These are phyloP conservation scores for silkworm (Bombyx mori) DNA, from an alignment of 1,140 invertebrate species.

Conservation along the genomic window DNA sequence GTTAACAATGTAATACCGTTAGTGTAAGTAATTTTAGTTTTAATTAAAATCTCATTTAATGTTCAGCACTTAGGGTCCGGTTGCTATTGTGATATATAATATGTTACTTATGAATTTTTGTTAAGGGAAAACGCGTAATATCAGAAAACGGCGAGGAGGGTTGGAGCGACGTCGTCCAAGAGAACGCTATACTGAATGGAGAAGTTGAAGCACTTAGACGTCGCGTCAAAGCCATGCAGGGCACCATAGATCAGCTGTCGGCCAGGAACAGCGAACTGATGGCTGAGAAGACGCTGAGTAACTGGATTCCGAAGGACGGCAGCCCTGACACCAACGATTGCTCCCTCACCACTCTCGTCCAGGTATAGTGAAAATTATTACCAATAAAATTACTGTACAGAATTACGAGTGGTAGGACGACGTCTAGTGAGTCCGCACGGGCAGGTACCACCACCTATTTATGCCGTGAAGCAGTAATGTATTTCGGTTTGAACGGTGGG, in stretches of 20 bases:
- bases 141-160: constrained; percentile 88
- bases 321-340: constrained; percentile 55
- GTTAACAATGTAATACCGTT: too few relatives aligned
- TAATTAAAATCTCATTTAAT: too few relatives aligned
- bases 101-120: background rate
- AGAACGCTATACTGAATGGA: constrained; percentile 93
- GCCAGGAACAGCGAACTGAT: constrained; percentile 85
- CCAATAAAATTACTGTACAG: too few relatives aligned
- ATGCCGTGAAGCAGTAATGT: too few relatives aligned
- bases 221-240: constrained; percentile 92
- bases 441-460: too few relatives aligned
- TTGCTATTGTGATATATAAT: too few relatives aligned
- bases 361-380: constrained; percentile 20
- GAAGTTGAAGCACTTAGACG: constrained; percentile 91
- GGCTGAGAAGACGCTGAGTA: constrained; percentile 82
- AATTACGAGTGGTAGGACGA: too few relatives aligned
- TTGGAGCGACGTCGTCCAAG: constrained; percentile 95
- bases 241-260: constrained; percentile 92
- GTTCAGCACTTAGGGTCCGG: too few relatives aligned
- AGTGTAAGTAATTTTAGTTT: too few relatives aligned
- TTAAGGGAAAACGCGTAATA: constrained; percentile 87
- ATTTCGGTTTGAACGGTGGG: too few relatives aligned
- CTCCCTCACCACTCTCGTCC: constrained; percentile 45
- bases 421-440: too few relatives aligned
- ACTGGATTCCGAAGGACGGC: constrained; percentile 75